Percentiles rank a stretch among this genome's conserved stretches.
These are phyloP conservation scores for Cheirogaleus major DNA, from an alignment of 2,797 vertebrate species.

Conservation along the genomic window DNA sequence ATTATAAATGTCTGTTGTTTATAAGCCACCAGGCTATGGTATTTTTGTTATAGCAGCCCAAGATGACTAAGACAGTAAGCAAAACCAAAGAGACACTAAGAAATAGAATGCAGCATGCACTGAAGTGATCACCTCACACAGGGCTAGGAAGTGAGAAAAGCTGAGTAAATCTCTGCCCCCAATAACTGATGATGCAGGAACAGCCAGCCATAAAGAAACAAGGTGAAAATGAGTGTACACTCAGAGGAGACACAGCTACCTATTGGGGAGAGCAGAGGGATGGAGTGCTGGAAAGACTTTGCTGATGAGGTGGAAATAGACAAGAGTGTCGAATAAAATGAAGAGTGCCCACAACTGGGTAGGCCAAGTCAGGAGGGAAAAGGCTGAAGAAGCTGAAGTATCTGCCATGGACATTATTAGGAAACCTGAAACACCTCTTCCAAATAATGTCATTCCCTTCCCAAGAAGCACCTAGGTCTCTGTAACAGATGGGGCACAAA, in stretches of 20 bases:
- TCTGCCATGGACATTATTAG: neutral
- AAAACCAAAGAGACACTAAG: neutral
- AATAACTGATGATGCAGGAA: neutral
- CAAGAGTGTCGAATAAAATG: accelerated
- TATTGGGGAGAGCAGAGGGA: neutral
- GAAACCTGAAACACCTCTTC: neutral
- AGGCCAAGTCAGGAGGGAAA: neutral
- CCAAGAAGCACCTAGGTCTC: neutral
- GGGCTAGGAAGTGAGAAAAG: neutral
- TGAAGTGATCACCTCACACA: neutral
- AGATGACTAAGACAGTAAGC: neutral
- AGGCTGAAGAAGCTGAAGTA: neutral
- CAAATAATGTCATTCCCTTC: neutral
- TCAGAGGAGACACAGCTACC: neutral
- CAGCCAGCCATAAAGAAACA: neutral
- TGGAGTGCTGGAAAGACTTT: neutral
- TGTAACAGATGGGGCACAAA: neutral
- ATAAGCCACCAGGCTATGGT: neutral
- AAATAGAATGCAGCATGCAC: neutral
- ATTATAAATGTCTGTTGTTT: neutral
- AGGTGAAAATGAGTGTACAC: neutral
- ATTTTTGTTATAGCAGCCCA: neutral
- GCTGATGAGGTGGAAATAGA: neutral
- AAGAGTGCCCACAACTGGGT: neutral
- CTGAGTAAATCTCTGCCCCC: neutral